These are phyloP conservation scores for Hippocampus comes DNA, from an alignment of 2,113 vertebrate genomes.

Conservation along the genomic window DNA sequence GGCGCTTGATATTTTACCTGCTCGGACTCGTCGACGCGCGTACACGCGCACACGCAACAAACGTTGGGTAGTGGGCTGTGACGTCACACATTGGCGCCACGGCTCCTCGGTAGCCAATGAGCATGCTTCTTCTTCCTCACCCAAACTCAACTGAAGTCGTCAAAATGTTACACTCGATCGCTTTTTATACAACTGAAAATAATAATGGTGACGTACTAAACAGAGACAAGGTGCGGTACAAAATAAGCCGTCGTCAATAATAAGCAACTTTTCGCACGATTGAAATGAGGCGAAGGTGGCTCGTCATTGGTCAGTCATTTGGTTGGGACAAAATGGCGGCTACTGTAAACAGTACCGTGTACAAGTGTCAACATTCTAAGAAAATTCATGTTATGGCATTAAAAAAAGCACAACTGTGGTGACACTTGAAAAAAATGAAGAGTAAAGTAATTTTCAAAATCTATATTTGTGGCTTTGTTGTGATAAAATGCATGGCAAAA, in stretches of 20 bases:
- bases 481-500: neutral
- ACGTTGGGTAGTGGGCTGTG: slow-evolving; percentile 49
- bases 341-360: neutral
- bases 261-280: neutral
- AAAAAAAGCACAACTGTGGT: neutral
- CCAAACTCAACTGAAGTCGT: neutral
- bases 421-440: neutral
- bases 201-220: neutral
- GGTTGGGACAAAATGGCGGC: slow-evolving; percentile 1
- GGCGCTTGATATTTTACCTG: neutral
- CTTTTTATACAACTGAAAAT: neutral
- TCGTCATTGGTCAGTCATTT: neutral
- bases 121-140: slow-evolving; percentile 31
- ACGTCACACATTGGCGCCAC: slow-evolving; percentile 57
- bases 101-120: slow-evolving; percentile 53
- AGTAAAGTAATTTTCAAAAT: neutral
- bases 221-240: neutral
- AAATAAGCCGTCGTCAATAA: neutral
- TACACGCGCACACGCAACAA: slow-evolving; percentile 44
- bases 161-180: neutral
- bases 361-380: neutral
- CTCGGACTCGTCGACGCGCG: neutral
- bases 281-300: neutral
- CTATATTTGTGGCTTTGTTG: neutral
- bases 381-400: neutral